These are phyloP conservation scores for Drosophila aldrichi DNA, from an alignment of 2,888 invertebrate species.

Conservation along the genomic window DNA sequence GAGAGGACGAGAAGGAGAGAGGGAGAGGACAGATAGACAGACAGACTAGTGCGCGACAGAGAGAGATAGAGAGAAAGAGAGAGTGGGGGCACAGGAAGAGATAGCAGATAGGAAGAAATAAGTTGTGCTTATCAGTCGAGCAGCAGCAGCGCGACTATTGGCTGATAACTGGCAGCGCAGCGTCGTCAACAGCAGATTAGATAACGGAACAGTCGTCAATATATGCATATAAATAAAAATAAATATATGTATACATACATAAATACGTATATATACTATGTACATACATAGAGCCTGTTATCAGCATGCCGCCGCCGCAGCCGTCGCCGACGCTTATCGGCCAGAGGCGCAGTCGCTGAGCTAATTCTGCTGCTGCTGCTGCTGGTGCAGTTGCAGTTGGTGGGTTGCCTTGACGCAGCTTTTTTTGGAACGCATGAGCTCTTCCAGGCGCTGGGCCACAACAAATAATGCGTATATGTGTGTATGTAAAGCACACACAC, in stretches of 20 bases:
- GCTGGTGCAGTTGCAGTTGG: slow-evolving; percentile 26
- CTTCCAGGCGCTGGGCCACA: slow-evolving; percentile 37
- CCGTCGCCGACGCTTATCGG: slow-evolving; percentile 21
- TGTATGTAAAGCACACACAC: background rate
- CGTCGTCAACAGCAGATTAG: slow-evolving; percentile 47
- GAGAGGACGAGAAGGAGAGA: background rate
- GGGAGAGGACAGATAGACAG: background rate
- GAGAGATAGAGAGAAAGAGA: background rate
- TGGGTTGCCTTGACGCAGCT: slow-evolving; percentile 24
- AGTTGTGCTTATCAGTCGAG: slow-evolving; percentile 50
- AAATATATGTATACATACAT: background rate
- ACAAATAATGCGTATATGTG: slow-evolving; percentile 14
- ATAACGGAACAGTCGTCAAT: slow-evolving; percentile 38
- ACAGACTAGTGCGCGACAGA: background rate
- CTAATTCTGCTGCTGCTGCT: slow-evolving; percentile 14
- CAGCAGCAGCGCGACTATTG: slow-evolving; percentile 37
- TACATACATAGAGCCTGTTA: slow-evolving; percentile 20
- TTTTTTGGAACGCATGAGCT: slow-evolving; percentile 23
- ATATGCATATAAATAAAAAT: background rate
- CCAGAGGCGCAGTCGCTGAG: slow-evolving; percentile 3
- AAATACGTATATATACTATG: background rate
- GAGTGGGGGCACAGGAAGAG: slow-evolving; percentile 42
- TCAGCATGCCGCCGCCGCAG: slow-evolving; percentile 6
- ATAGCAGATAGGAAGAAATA: slow-evolving; percentile 48
- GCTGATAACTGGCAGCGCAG: slow-evolving; percentile 40